These are phyloP conservation scores for Petromus typicus DNA, from an alignment of 2,113 vertebrate genomes.

Conservation along the genomic window DNA sequence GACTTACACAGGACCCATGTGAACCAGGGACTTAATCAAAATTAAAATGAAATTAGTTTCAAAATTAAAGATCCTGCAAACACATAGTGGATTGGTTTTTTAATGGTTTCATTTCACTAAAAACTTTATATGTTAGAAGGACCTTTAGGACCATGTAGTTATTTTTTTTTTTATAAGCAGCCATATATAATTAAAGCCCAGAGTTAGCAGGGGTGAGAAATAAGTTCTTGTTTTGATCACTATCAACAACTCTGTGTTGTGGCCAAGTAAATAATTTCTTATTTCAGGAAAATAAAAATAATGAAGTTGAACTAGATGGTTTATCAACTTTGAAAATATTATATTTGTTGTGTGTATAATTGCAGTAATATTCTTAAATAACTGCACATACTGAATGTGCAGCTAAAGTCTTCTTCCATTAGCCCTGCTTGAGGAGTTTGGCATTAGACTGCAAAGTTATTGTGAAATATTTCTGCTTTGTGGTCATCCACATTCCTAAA, in stretches of 20 bases:
- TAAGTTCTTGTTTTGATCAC: conserved; percentile 17
- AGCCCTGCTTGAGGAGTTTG: background rate
- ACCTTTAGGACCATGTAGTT: background rate
- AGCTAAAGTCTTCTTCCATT: background rate
- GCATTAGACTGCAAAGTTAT: background rate
- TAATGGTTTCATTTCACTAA: conserved; percentile 18
- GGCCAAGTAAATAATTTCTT: background rate
- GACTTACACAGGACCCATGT: background rate
- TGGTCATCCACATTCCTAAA: background rate
- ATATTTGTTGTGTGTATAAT: background rate
- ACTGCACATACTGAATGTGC: background rate
- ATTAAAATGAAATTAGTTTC: background rate
- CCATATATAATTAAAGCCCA: conserved; percentile 23
- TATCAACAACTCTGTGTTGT: background rate
- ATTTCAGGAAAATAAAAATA: conserved; percentile 28
- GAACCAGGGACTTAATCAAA: background rate
- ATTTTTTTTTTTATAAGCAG: conserved; percentile 44
- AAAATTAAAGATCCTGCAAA: conserved; percentile 33
- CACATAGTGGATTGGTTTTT: background rate
- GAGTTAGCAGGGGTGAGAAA: conserved; percentile 22
- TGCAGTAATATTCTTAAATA: background rate
- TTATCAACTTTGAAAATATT: conserved; percentile 8
- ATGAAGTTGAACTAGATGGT: background rate
- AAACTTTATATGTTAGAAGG: conserved; percentile 3
- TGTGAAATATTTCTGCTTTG: background rate